Conservation (phyloP, 2,113 vertebrate species). For the Centropus bengalensis region DNA sequence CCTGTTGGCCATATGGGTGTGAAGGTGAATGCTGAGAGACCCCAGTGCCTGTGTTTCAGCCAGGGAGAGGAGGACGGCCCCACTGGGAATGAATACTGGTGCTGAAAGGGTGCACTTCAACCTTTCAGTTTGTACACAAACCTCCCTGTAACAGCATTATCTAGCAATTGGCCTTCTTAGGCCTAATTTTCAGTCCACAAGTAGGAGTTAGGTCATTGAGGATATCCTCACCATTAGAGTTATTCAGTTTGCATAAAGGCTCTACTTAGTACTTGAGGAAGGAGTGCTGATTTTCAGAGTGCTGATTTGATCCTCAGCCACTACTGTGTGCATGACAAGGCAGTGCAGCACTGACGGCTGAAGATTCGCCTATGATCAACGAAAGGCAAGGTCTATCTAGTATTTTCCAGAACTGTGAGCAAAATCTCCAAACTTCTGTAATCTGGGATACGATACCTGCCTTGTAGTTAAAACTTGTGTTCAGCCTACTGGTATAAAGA, state of each 20-base stretch:
- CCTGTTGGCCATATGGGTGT: slow-evolving; percentile 75
- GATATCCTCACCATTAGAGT: slow-evolving; percentile 76
- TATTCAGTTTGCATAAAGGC: slow-evolving; percentile 76
- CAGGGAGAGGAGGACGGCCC: not conserved
- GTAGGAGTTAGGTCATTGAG: slow-evolving; percentile 78
- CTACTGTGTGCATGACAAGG: not conserved
- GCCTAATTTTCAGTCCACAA: slow-evolving; percentile 76
- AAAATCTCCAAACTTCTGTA: not conserved
- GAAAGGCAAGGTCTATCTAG: not conserved
- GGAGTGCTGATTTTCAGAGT: slow-evolving; percentile 71
- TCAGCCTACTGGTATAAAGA: not conserved
- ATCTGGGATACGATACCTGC: not conserved
- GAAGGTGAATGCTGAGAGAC: slow-evolving; percentile 75
- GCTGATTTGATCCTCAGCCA: slow-evolving; percentile 48
- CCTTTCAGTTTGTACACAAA: slow-evolving; percentile 83
- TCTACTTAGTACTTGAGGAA: slow-evolving; percentile 76
- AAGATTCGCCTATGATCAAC: not conserved
- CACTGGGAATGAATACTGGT: slow-evolving; percentile 63
- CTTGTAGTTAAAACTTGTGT: not conserved
- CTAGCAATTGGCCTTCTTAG: slow-evolving; percentile 77
- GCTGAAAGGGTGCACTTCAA: slow-evolving; percentile 88
- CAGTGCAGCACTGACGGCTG: not conserved
- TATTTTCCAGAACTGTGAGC: not conserved
- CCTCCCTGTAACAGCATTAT: slow-evolving; percentile 72
- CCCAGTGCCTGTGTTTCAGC: not conserved